Conservation (phyloP, 2,113 vertebrate species). For the Leptobrachium ailaonicum region DNA sequence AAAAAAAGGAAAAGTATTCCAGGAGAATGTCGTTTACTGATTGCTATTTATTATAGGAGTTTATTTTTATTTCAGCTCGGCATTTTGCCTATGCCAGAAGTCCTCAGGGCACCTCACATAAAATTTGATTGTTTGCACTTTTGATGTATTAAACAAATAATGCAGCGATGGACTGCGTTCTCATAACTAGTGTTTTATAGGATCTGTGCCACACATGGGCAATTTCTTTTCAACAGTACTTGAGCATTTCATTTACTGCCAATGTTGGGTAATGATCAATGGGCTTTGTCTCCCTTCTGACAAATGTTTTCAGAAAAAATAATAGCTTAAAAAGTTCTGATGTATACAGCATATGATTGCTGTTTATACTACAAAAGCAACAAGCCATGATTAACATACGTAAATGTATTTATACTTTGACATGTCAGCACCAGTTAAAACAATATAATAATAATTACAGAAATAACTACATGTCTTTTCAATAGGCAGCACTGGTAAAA, state of each 20-base stretch:
- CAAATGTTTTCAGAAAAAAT: constrained; percentile 4
- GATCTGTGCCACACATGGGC: constrained; percentile 23
- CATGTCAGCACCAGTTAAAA: not conserved
- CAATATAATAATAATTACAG: not conserved
- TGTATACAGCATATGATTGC: not conserved
- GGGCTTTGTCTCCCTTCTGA: not conserved
- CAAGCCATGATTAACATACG: not conserved
- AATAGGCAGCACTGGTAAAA: too few species aligned
- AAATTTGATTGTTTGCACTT: constrained; percentile 45
- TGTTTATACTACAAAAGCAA: not conserved
- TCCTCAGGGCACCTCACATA: constrained; percentile 45
- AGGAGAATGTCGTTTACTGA: constrained; percentile 34
- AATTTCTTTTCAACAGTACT: constrained; percentile 19
- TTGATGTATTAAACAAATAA: constrained; percentile 49
- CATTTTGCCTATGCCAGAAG: constrained; percentile 29
- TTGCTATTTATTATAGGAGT: constrained; percentile 44
- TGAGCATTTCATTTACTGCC: constrained; percentile 30
- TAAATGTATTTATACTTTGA: not conserved
- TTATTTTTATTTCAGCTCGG: constrained; percentile 38
- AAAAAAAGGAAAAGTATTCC: constrained; percentile 20
- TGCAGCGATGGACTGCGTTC: constrained; percentile 22
- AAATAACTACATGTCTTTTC: not conserved
- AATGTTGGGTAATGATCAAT: constrained; percentile 23
- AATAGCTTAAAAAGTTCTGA: constrained; percentile 18
- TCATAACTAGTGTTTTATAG: constrained; percentile 30